Evolutionary conservation across 2,797 vertebrate species (phyloP).

Genomic region (Rhynchonycteris naso): DNA sequence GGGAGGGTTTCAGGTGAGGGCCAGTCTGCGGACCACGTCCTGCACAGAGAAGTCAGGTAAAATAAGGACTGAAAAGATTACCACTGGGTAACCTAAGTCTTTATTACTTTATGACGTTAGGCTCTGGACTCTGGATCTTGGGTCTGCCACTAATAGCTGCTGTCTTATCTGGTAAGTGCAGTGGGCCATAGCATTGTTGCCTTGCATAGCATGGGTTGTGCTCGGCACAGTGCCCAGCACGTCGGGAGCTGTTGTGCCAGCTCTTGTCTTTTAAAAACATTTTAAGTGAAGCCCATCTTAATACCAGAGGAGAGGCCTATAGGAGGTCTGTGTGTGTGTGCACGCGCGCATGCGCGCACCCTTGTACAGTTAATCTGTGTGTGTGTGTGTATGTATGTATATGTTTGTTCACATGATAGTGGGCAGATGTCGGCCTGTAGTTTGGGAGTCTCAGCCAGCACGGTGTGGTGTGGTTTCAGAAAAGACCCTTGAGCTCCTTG

Average conservation of each 20-base stretch:
- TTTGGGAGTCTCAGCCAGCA: not conserved
- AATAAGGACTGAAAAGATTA: not conserved
- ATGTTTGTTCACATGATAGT: not conserved
- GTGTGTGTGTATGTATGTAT: not conserved
- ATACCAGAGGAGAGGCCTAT: not conserved
- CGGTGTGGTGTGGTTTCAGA: constrained; percentile 1
- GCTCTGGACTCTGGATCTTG: not conserved
- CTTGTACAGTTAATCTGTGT: not conserved
- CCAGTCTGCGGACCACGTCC: not conserved
- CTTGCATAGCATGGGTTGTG: too few relatives aligned
- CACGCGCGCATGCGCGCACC: too few relatives aligned
- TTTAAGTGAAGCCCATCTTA: constrained; percentile 7
- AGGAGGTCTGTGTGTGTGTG: not conserved
- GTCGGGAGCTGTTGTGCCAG: not conserved
- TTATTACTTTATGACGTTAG: not conserved
- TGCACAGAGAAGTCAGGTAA: not conserved
- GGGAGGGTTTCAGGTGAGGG: not conserved
- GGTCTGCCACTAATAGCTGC: not conserved
- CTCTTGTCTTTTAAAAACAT: not conserved
- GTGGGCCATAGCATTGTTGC: not conserved
- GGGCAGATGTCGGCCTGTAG: not conserved
- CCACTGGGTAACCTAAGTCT: not conserved
- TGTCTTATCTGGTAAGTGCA: not conserved
- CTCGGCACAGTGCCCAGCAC: not conserved
- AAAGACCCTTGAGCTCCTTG: not conserved